phyloP scores from a whole-genome alignment of 2,888 invertebrate species.

The Eristalis tenax region DNA sequence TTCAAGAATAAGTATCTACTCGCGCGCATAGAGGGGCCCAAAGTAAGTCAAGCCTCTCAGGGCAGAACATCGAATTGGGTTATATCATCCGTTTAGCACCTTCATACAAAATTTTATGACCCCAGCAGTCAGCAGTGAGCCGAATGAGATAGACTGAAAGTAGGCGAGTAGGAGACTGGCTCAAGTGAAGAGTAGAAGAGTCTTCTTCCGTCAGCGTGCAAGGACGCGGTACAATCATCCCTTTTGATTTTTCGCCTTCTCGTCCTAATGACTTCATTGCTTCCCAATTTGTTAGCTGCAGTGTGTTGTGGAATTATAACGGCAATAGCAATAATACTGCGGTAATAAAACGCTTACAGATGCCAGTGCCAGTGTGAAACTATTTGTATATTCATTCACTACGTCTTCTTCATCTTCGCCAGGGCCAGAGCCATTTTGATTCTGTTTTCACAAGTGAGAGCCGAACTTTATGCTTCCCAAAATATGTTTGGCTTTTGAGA shows the following conservation, averaged over 20 bases:
- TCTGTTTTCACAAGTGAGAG: constrained; percentile 33
- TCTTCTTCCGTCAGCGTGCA: neutral
- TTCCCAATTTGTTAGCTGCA: constrained; percentile 58
- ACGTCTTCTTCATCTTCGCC: neutral
- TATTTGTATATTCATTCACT: constrained; percentile 50
- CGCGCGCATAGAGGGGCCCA: neutral
- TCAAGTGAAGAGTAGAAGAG: too few species aligned
- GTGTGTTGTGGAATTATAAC: constrained; percentile 53
- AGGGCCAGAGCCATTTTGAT: neutral
- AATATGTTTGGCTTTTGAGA: constrained; percentile 19
- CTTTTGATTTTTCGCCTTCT: constrained; percentile 47
- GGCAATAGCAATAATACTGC: constrained; percentile 67
- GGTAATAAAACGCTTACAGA: constrained; percentile 58
- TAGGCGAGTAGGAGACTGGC: neutral
- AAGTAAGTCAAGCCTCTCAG: constrained; percentile 62
- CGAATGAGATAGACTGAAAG: neutral
- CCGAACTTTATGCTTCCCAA: constrained; percentile 41
- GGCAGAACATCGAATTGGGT: constrained; percentile 57
- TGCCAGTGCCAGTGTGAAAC: constrained; percentile 55
- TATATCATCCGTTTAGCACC: constrained; percentile 70
- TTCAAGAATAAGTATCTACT: constrained; percentile 29
- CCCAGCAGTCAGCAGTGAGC: constrained; percentile 16
- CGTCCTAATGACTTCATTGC: constrained; percentile 70
- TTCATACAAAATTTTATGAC: constrained; percentile 67
- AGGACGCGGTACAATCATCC: constrained; percentile 21